Base-by-base conservation (phyloP, 2,888 invertebrate genomes). In the Drosophila fungiperda region DNA sequence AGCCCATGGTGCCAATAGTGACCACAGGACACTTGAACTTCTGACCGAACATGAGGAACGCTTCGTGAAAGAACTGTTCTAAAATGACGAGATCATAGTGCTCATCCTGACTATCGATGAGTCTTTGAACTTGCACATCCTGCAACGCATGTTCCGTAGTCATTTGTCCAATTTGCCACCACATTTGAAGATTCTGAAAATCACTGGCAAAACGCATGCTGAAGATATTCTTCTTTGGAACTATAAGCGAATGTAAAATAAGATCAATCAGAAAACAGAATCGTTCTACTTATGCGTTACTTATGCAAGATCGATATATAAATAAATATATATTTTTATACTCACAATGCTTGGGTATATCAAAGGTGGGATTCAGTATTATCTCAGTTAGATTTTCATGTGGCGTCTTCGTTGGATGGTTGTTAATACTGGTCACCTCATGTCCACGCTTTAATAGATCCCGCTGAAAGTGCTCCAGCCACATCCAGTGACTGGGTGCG, bases 51-150 rank as follows among this genome's bases (percentile, higher is more conserved):
- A 93, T 93, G 2, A 93, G 89, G 62, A 93, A 92, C 11, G 94
- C 93, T 73, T 94, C 94, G 68, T 93, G 93, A 60, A 93, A 93
- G 76, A 93, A 93, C 61, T 93, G 93, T 64, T 94, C 93, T 63
- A 93, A 68, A 0, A 94, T 89, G 6, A 94, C 87, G 12, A 94
- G 74, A 81, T 94, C 94, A 60, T 87, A 93, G 63, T 94, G 93
- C n/a, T 88, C 82, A 60, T 93, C 83, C 32, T 92, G 87, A 6
- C 93, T 92, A 4, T 83, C 79, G 23, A 93, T 92, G 0, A 93
- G 75, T 3, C 81, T 68, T 58, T 88, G 84, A 0, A 93, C 86
- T 57, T 91, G 91, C 33, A 77, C 53, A 88, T 91, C 80, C 62
- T 90, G 91, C 17, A 93, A 59, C 29, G 93, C 92, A 78, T 92